These are phyloP conservation scores for Trichogramma evanescens DNA, from an alignment of 2,888 invertebrate species.

Conservation along the genomic window DNA sequence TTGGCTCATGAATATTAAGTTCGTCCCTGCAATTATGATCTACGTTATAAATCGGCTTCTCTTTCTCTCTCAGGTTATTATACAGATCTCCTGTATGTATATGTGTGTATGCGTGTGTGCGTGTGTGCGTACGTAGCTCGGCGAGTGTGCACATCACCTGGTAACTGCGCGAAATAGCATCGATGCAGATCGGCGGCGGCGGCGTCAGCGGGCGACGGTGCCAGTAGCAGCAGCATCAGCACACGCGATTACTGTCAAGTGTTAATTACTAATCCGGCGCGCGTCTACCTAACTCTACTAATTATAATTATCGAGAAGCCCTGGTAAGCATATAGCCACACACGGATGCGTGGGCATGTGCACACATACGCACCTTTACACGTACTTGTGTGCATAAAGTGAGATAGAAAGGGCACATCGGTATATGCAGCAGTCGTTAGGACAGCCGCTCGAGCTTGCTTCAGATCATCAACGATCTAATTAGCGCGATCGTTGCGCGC, in stretches of 20 bases:
- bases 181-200: not conserved
- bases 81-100: constrained; percentile 24
- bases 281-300: constrained; percentile 31
- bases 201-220: not conserved
- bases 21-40: constrained; percentile 47
- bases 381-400: too few relatives aligned
- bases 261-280: constrained; percentile 45
- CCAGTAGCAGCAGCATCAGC: not conserved
- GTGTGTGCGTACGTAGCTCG: constrained; percentile 2
- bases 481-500: constrained; percentile 13
- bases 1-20: constrained; percentile 49
- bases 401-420: too few relatives aligned
- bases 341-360: too few relatives aligned
- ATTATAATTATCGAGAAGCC: constrained; percentile 42
- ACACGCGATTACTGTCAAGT: constrained; percentile 40
- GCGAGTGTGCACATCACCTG: not conserved
- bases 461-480: constrained; percentile 17
- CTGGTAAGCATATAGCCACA: too few relatives aligned
- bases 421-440: constrained; percentile 5
- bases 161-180: not conserved
- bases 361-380: too few relatives aligned
- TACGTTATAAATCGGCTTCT: constrained; percentile 46
- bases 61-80: constrained; percentile 26
- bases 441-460: constrained; percentile 3
- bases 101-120: constrained; percentile 9